phyloP scores from a whole-genome alignment of 2,888 invertebrate genomes.

The Omphaloscelis lunosa region DNA sequence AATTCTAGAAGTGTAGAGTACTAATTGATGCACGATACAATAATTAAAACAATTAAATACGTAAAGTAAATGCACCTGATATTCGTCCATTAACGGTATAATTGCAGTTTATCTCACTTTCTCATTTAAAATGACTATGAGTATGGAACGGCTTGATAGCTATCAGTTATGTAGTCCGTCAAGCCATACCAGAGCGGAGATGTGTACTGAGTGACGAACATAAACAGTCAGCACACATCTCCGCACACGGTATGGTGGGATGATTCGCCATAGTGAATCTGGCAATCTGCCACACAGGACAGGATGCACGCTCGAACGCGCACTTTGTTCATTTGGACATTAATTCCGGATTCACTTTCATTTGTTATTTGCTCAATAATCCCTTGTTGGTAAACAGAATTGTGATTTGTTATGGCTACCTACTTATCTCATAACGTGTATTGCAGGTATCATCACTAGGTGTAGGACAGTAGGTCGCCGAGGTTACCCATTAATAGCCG shows the following conservation, averaged over 20 bases:
- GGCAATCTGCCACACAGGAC: slow-evolving; percentile 79
- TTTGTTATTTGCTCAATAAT: slow-evolving; percentile 74
- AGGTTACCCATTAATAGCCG: no score
- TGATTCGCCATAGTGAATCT: slow-evolving; percentile 55
- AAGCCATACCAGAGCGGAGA: slow-evolving; percentile 54
- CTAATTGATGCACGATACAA: slow-evolving; percentile 38
- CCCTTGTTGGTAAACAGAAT: slow-evolving; percentile 65
- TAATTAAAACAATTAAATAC: slow-evolving; percentile 35
- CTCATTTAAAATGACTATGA: slow-evolving; percentile 72
- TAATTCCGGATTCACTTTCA: slow-evolving; percentile 84
- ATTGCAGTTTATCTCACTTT: slow-evolving; percentile 77
- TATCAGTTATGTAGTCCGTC: slow-evolving; percentile 65
- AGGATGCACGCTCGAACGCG: slow-evolving; percentile 86
- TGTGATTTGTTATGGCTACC: slow-evolving; percentile 46
- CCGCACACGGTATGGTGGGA: slow-evolving; percentile 55
- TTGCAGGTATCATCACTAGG: background rate
- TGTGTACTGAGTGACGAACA: slow-evolving; percentile 52
- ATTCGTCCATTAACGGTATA: slow-evolving; percentile 82
- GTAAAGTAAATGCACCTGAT: slow-evolving; percentile 78
- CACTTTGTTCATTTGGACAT: slow-evolving; percentile 82
- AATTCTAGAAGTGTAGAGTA: background rate
- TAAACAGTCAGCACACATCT: slow-evolving; percentile 14
- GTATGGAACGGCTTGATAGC: slow-evolving; percentile 69
- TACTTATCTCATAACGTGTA: slow-evolving; percentile 3
- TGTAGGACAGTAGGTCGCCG: slow-evolving; percentile 5